Evolutionary conservation across 2,797 vertebrate species (phyloP), one percentile per base, ranked within the genome.

Genomic region (Karalla daura): DNA sequence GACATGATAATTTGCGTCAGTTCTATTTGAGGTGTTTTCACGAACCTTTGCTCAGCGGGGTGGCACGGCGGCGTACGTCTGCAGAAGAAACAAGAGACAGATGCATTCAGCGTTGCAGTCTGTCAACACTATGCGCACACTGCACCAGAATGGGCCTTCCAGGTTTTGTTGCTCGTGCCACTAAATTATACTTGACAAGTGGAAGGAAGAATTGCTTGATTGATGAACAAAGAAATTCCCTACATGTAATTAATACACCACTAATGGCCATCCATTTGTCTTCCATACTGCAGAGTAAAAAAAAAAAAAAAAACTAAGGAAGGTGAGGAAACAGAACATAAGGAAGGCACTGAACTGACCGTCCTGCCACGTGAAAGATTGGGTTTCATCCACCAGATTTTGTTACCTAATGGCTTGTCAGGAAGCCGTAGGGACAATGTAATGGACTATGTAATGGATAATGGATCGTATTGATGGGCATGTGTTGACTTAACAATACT

Each of bases 181-280:
- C 78, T 71, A 84, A 89, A 92, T 90, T 89, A 81, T 88, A 85
- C 88, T 80, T 92, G 93, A 93, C 93, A 92, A 91, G 89, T 74
- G 72, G 59, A 78, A 72, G 77, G 83, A 66, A 75, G 68, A 87
- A 92, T 89, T 39, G 76, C 83, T 82, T 93, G 92, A 94, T 94
- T 93, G 90, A 94, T 93, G 91, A 91, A 92, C 74, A 90, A 89
- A 92, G 90, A 91, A 69, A 91, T 93, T 88, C 88, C 79, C 85
- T 86, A 90, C 89, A 91, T 93, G 93, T 93, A 94, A 95, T 94
- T 94, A 94, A 94, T 94, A 92, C 84, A 87, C 89, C 86, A 88
- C 90, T 89, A 92, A 93, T 90, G 87, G 85, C 79, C 63, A 70
- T 73, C 87, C 90, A 93, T 92, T 91, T 90, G 86, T 93, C 92